A percentile compares a stretch with the other conserved stretches of the same genome.
Evolutionary conservation across 2,797 vertebrate species (phyloP).

Genomic region (Pseudochaenichthys georgianus): DNA sequence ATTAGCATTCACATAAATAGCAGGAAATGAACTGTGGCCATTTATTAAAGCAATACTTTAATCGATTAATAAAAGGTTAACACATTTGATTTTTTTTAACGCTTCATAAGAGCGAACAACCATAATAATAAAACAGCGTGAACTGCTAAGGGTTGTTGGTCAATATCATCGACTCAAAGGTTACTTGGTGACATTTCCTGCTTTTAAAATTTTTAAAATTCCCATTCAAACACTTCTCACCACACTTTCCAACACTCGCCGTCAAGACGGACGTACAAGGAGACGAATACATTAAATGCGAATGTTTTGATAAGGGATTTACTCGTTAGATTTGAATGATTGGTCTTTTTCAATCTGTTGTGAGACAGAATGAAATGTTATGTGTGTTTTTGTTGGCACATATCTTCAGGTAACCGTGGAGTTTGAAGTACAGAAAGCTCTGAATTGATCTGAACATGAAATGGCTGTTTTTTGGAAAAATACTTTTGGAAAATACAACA

Average conservation of each 20-base stretch:
- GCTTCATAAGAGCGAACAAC: not conserved
- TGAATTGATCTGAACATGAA: not conserved
- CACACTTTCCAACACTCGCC: not conserved
- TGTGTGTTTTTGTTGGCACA: not conserved
- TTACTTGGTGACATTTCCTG: constrained; percentile 28
- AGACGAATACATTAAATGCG: not conserved
- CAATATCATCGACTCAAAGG: constrained; percentile 4
- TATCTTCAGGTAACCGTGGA: not conserved
- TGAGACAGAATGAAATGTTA: not conserved
- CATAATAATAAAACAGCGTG: not conserved
- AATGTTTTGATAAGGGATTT: not conserved
- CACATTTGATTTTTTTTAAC: not conserved
- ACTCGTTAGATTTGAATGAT: constrained; percentile 6
- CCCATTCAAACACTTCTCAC: constrained; percentile 4
- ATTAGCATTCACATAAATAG: not conserved
- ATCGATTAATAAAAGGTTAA: constrained; percentile 23
- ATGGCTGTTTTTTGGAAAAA: not conserved
- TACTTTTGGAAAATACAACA: not conserved
- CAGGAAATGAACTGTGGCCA: not conserved
- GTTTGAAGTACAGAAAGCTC: not conserved
- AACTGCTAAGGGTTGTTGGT: constrained; percentile 13
- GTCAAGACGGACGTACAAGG: not conserved
- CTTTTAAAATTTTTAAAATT: constrained; percentile 3
- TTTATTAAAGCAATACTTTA: not conserved
- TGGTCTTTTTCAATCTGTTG: not conserved